Percentiles rank a stretch among this genome's conserved stretches.
Conservation (phyloP, 1,140 invertebrate species). For the Microvelia longipes region DNA sequence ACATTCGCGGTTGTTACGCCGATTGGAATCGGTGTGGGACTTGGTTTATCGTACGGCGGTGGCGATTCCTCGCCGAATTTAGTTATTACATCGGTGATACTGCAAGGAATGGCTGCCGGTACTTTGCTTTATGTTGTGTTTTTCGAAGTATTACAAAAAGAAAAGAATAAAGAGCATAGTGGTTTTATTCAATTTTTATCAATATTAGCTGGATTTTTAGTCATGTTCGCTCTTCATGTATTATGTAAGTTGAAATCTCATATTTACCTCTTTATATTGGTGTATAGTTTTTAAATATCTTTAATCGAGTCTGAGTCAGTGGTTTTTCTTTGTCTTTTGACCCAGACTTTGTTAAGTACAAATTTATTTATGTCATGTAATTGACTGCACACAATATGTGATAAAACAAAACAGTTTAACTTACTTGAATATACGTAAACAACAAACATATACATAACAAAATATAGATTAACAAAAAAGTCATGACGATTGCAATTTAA, state of each 20-base stretch:
- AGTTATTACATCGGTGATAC: conserved; percentile 30
- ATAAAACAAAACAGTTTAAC: no score
- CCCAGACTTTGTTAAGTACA: no score
- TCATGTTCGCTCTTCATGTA: conserved; percentile 61
- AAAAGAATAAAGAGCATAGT: conserved; percentile 45
- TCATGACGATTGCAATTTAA: no score
- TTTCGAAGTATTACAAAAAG: conserved; percentile 72
- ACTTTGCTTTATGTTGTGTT: conserved; percentile 80
- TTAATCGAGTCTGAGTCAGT: no score
- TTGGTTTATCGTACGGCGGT: conserved; percentile 33
- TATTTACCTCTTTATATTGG: background rate
- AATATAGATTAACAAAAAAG: no score
- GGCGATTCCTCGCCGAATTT: conserved; percentile 27
- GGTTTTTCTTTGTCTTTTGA: no score
- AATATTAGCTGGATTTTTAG: conserved; percentile 52
- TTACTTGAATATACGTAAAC: no score
- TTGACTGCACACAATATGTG: no score
- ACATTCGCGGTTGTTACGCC: conserved; percentile 53
- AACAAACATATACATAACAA: no score
- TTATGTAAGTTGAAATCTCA: conserved; percentile 45
- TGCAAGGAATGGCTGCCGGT: conserved; percentile 72
- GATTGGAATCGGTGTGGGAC: conserved; percentile 45
- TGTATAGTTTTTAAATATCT: no score
- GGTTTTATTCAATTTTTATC: conserved; percentile 53
- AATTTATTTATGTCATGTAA: no score